A percentile compares a stretch with the other conserved stretches of the same genome.
Evolutionary conservation across 2,113 vertebrate genomes (phyloP).

Genomic region (Platanista minor): DNA sequence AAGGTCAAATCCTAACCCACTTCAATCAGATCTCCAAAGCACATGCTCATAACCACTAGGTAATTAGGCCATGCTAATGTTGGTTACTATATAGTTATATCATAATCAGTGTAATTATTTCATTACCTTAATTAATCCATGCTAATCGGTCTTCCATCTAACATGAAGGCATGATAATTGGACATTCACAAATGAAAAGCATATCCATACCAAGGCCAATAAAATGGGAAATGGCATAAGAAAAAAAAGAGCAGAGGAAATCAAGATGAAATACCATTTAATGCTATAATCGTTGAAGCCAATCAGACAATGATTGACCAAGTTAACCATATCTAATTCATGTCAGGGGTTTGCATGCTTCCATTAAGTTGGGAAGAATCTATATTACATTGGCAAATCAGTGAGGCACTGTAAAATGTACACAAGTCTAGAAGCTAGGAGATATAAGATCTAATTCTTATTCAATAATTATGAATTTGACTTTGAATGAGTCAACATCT

Average conservation of each 20-base stretch:
- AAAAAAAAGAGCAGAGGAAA: neutral
- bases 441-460: neutral
- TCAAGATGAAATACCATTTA: neutral
- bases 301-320: neutral
- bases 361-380: neutral
- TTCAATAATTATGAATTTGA: neutral
- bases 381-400: neutral
- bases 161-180: neutral
- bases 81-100: neutral
- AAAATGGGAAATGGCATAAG: neutral
- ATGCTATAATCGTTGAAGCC: neutral
- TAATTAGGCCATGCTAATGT: neutral
- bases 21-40: neutral
- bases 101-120: neutral
- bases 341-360: neutral
- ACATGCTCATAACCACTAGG: neutral
- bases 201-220: neutral
- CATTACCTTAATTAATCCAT: constrained; percentile 1
- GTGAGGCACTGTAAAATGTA: neutral
- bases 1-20: neutral
- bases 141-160: neutral
- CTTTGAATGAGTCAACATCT: neutral
- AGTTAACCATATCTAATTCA: neutral
- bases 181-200: neutral
- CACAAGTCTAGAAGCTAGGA: neutral